Evolutionary conservation across 2,797 vertebrate species (phyloP).

Genomic region (Morelia viridis): DNA sequence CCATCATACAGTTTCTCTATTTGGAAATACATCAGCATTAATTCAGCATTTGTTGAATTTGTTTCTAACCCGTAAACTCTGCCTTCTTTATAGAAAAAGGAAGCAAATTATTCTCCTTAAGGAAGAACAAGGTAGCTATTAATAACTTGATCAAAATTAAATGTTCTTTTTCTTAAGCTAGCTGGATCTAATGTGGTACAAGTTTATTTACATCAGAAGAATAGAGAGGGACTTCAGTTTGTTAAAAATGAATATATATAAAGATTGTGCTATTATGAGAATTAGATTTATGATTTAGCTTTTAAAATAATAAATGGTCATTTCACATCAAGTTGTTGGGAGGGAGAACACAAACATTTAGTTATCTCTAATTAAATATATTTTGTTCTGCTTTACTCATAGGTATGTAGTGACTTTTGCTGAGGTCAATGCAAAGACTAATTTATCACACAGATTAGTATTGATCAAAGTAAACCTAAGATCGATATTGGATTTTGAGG

Average conservation of each 20-base stretch:
- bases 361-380: slow-evolving; percentile 60
- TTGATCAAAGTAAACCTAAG: slow-evolving; percentile 62
- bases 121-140: not conserved
- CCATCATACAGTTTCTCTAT: not conserved
- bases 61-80: not conserved
- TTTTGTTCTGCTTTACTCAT: slow-evolving; percentile 56
- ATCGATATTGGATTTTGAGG: slow-evolving; percentile 68
- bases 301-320: slow-evolving; percentile 47
- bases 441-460: slow-evolving; percentile 68
- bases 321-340: slow-evolving; percentile 29
- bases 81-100: not conserved
- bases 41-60: not conserved
- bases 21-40: not conserved
- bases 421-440: slow-evolving; percentile 63
- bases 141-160: not conserved
- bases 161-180: slow-evolving; percentile 11
- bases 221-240: slow-evolving; percentile 16
- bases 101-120: not conserved
- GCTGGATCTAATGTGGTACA: not conserved
- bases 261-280: slow-evolving; percentile 37
- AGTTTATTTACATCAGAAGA: slow-evolving; percentile 42
- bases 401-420: slow-evolving; percentile 59
- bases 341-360: slow-evolving; percentile 40
- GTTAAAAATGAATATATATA: slow-evolving; percentile 15
- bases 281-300: slow-evolving; percentile 50